phyloP scores from a whole-genome alignment of 2,113 vertebrate species.

The Lasiurus cinereus region DNA sequence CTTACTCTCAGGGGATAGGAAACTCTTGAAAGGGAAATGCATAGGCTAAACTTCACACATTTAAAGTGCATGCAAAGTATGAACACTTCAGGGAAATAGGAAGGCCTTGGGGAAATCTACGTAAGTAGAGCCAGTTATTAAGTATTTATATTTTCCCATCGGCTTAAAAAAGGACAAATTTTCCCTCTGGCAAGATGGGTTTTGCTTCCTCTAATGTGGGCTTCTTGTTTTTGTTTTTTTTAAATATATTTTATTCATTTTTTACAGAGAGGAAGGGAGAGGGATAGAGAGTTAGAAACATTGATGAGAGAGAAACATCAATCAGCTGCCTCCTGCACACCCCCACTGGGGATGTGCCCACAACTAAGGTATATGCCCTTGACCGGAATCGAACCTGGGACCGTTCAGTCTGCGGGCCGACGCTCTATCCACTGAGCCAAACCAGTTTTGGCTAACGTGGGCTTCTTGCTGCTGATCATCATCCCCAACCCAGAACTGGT shows the following conservation, averaged over 20 bases:
- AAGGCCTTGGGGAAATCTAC: conserved; percentile 29
- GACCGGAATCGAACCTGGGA: no score
- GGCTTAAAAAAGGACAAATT: background rate
- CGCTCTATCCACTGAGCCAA: no score
- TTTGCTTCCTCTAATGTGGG: background rate
- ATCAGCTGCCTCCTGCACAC: no score
- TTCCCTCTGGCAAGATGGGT: background rate
- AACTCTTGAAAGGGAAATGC: background rate
- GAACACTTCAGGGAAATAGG: background rate
- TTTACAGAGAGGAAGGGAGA: no score
- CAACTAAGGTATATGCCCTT: no score
- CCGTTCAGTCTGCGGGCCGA: no score
- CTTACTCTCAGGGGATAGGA: background rate
- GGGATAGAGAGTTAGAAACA: no score
- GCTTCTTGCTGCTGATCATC: background rate
- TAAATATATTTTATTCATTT: no score
- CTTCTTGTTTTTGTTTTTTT: background rate
- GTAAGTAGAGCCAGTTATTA: background rate
- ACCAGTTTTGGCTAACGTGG: background rate
- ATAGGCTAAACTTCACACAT: conserved; percentile 19
- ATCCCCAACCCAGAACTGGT: background rate
- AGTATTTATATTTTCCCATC: conserved; percentile 52
- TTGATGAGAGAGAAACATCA: no score
- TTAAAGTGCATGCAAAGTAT: conserved; percentile 30
- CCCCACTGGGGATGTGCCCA: no score